Base-by-base conservation (phyloP, 2,113 vertebrate genomes). In the Nesogale talazaci region DNA sequence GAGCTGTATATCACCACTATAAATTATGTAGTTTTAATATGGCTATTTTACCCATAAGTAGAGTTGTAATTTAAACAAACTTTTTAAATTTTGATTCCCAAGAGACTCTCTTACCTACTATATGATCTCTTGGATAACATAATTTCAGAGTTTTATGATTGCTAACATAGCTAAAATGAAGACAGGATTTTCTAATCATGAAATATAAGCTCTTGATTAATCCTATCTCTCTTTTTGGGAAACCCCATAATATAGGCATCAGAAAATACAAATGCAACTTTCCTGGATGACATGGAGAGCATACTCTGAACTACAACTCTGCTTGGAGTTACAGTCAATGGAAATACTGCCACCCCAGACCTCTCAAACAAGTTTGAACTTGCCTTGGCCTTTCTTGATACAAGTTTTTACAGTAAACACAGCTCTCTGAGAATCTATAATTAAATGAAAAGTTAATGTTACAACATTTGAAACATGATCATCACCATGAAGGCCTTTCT, bases 381-480 rank as follows among this genome's bases (percentile, higher is more conserved):
- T 34, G 84, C 27, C 40, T 81, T 27, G 87, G 19, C n/a, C 81
- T n/a, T 83, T 83, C 63, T 83, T 94, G 29, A 77, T 61, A 59
- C 34, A 76, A 72, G 69, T 81, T 4, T 17, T 8, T 80, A n/a
- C 52, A 34, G 4, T 63, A 80, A 65, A 74, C n/a, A 72, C 22
- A 70, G 11, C 83, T 10, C 36, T 22, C 6, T 63, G 65, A 80
- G 14, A 92, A 23, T 8, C 25, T 83, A 57, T 22, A 34, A 29
- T 14, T 85, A 2, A 52, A n/a, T 4, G 42, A 34, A 83, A 90
- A 65, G 59, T 29, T 19, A n/a, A 16, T 7, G 6, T 3, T 36
- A 7, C 8, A 29, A 14, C 4, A 29, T 61, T 63, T 46, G 89
- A 83, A 77, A 31, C 25, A 3, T 14, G 10, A 12, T 11, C 46